Base-by-base conservation (phyloP, 2,888 invertebrate genomes). In the Heliconius cydno region DNA sequence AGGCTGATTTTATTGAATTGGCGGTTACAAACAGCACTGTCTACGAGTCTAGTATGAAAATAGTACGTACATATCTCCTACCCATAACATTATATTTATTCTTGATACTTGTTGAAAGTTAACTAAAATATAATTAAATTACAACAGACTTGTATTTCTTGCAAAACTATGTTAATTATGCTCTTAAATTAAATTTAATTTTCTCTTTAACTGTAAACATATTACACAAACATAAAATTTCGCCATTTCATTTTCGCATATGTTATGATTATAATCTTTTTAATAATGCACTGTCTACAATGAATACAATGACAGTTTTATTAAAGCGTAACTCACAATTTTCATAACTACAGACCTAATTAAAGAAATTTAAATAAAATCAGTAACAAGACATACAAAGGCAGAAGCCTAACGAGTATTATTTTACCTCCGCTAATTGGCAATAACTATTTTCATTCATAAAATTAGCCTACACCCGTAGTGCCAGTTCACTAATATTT, bases 381-480 rank as follows among this genome's bases (percentile, higher is more conserved):
- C 5, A 5, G 4, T 13, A 65, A 6, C 28, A n/a, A 60, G 15
- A 22, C 34, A 22, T 38, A 22, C 4, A 67, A 19, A 67, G 1
- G 34, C 66, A 19, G 19, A 34, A 34, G 22, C 22, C 19, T 9
- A 22, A 67, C 19, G 4, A 19, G 6, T 65, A 65, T 30, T 65
- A 28, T 15, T 22, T 34, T 67, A 67, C n/a, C n/a, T 38, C 34
- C 5, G 38, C 25, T 70, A 70, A 41, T 70, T 70, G 41, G 25
- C 25, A 41, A 41, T 46, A 60, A 60, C 60, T n/a, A 25, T 25
- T 25, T 70, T 46, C 25, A 73, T 73, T 60, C 34, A 25, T 41
- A 76, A 80, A 78, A 70, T 78, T 77, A 15, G 68, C 73, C 57
- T 68, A 65, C 57, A 68, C 38, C 5, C 72, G 70, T 77, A 80